phyloP scores from a whole-genome alignment of 2,113 vertebrate genomes.

The Panurus biarmicus region DNA sequence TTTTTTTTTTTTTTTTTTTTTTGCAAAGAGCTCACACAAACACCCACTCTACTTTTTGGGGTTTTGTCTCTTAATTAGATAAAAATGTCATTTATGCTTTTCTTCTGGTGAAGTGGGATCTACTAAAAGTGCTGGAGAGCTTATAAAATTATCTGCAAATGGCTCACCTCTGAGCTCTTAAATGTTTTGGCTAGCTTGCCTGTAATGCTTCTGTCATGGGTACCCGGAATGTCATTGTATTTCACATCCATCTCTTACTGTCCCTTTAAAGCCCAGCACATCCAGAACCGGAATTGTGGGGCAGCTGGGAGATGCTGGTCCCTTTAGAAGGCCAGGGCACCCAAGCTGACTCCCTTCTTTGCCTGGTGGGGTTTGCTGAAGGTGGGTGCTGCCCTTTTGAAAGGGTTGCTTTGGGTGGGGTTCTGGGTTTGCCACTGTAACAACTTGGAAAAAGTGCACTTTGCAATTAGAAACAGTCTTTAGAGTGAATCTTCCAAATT shows the following conservation, averaged over 20 bases:
- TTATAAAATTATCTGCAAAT: background rate
- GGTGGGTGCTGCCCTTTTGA: background rate
- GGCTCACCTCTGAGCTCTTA: background rate
- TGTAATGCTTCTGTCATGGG: background rate
- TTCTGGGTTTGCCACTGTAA: background rate
- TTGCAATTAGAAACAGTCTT: rapidly evolving
- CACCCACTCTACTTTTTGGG: background rate
- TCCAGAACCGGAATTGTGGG: background rate
- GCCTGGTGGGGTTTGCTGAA: background rate
- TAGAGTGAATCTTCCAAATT: background rate
- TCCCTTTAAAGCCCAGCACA: background rate
- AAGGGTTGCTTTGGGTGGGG: background rate
- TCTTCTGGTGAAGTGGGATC: background rate
- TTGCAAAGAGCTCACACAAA: background rate
- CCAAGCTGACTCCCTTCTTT: background rate
- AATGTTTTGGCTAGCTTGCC: background rate
- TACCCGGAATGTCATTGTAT: background rate
- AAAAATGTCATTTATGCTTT: background rate
- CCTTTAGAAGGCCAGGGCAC: background rate
- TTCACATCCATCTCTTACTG: background rate
- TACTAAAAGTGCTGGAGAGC: background rate
- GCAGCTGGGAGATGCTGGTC: background rate
- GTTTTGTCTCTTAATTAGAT: background rate
- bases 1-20: background rate
- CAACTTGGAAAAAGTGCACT: background rate